phyloP scores from a whole-genome alignment of 2,888 invertebrate species.

The Meghimatium bilineatum region DNA sequence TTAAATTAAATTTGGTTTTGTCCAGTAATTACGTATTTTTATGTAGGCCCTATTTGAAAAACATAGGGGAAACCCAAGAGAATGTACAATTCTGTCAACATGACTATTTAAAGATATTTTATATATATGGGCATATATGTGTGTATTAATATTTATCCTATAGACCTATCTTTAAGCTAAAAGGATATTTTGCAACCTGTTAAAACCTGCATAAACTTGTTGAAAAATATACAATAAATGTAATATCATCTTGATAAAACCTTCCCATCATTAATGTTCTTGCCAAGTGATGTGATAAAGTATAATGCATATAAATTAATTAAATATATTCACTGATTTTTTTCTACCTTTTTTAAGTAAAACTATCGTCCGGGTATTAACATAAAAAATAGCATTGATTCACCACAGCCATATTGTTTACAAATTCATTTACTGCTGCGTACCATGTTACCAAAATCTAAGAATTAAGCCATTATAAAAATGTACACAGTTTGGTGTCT shows the following conservation, averaged over 20 bases:
- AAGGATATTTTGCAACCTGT: background rate
- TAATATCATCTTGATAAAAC: background rate
- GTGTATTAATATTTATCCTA: too few species aligned
- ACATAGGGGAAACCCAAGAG: too few species aligned
- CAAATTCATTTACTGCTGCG: slow-evolving; percentile 46
- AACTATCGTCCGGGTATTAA: background rate
- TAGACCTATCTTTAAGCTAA: too few species aligned
- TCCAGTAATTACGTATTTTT: too few species aligned
- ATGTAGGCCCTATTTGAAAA: too few species aligned
- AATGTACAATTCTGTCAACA: too few species aligned
- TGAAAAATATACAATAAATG: background rate
- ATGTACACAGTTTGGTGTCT: background rate
- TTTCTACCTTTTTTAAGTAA: background rate
- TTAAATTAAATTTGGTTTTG: too few species aligned
- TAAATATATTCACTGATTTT: background rate
- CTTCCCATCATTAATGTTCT: background rate
- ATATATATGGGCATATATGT: too few species aligned
- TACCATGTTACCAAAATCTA: slow-evolving; percentile 50
- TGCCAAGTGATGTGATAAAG: background rate
- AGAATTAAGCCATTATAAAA: background rate
- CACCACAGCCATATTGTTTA: slow-evolving; percentile 52
- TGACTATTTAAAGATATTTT: too few species aligned
- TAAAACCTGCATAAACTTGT: background rate
- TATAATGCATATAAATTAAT: background rate
- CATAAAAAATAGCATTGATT: background rate